These are phyloP conservation scores for Gobionotothen gibberifrons DNA, from an alignment of 2,797 vertebrate species.

Conservation along the genomic window DNA sequence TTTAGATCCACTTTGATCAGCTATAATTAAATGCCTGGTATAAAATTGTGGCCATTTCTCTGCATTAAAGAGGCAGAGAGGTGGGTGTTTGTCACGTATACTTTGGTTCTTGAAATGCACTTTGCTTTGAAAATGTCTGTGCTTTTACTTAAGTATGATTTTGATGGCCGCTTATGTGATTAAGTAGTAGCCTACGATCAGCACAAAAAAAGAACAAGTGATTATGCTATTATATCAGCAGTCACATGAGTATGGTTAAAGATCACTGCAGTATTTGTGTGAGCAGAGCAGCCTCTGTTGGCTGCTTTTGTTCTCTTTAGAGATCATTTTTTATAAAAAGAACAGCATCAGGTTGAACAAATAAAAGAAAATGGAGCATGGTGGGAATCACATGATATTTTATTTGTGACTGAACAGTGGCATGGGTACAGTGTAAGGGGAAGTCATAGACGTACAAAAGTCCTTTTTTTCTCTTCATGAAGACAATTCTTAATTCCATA, in stretches of 20 bases:
- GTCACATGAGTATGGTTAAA: neutral
- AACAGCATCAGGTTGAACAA: neutral
- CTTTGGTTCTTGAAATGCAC: neutral
- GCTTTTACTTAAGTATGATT: neutral
- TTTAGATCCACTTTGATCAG: neutral
- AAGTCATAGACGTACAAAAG: slow-evolving; percentile 80
- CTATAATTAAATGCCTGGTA: neutral
- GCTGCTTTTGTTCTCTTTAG: neutral
- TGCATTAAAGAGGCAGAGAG: too few species aligned
- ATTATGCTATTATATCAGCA: neutral
- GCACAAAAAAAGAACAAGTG: neutral
- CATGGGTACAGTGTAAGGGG: slow-evolving; percentile 77
- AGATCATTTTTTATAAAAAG: neutral
- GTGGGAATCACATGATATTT: slow-evolving; percentile 80
- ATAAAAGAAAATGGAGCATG: neutral
- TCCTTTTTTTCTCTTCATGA: slow-evolving; percentile 70
- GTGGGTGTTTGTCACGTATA: too few species aligned
- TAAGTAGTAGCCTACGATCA: neutral
- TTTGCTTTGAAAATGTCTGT: neutral
- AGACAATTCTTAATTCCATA: slow-evolving; percentile 77
- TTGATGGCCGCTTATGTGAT: neutral
- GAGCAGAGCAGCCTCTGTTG: slow-evolving; percentile 54
- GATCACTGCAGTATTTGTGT: slow-evolving; percentile 1
- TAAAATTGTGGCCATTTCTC: neutral
- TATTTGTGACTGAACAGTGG: slow-evolving; percentile 82